Evolutionary conservation across 2,797 vertebrate species (phyloP).

Genomic region (Gobio occitaniae): DNA sequence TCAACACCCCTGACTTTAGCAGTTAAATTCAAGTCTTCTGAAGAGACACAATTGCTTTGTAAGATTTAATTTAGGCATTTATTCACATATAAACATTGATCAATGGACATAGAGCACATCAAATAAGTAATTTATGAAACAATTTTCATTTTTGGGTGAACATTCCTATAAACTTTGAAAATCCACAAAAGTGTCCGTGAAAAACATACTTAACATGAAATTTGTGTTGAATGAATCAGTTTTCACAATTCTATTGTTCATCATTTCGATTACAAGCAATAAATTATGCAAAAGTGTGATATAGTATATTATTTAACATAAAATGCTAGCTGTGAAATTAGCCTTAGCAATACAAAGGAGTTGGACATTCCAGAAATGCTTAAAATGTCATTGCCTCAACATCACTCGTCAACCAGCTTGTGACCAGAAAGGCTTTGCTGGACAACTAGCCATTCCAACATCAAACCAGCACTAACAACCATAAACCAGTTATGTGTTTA

Average conservation of each 20-base stretch:
- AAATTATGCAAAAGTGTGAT: neutral
- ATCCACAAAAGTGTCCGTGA: neutral
- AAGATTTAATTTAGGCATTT: neutral
- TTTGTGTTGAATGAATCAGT: neutral
- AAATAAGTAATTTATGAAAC: neutral
- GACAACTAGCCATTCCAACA: neutral
- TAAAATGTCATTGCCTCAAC: neutral
- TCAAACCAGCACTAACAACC: constrained; percentile 7
- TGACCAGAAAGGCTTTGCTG: neutral
- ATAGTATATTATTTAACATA: neutral
- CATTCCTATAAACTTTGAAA: neutral
- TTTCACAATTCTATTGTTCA: neutral
- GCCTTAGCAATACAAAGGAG: neutral
- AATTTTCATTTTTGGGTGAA: neutral
- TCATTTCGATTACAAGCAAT: neutral
- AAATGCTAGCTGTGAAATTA: neutral
- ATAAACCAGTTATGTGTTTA: neutral
- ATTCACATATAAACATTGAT: neutral
- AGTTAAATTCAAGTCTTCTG: neutral
- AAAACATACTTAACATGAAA: neutral
- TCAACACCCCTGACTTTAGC: too few species aligned
- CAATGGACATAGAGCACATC: neutral
- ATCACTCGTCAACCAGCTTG: neutral
- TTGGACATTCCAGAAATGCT: neutral
- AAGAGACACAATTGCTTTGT: neutral